phyloP scores from a whole-genome alignment of 2,113 vertebrate genomes.

The Protobothrops flavoviridis region DNA sequence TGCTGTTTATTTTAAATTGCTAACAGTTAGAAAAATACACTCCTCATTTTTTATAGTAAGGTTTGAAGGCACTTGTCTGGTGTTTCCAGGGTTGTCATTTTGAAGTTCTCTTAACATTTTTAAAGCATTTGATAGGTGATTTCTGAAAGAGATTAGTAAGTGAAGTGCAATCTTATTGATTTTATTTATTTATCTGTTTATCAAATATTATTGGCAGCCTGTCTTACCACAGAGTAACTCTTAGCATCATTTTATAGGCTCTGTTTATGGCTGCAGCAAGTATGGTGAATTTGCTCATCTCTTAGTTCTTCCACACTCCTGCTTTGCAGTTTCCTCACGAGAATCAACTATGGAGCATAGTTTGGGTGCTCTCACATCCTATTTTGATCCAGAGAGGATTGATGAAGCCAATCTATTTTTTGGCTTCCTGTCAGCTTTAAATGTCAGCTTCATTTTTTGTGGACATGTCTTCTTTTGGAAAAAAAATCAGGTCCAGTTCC shows the following conservation, averaged over 20 bases:
- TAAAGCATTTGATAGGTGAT: too few species aligned
- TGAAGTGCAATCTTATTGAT: background rate
- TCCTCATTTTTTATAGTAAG: background rate
- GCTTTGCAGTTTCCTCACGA: background rate
- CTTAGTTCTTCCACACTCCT: background rate
- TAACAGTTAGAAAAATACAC: background rate
- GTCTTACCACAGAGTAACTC: background rate
- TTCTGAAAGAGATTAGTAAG: too few species aligned
- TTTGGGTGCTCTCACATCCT: background rate
- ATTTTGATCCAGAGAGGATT: background rate
- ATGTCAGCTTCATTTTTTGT: too few species aligned
- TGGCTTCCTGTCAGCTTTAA: background rate
- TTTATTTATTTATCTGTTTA: background rate
- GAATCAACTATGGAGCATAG: background rate
- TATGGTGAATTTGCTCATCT: background rate
- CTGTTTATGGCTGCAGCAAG: background rate
- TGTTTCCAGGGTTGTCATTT: too few species aligned
- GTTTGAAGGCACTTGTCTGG: background rate
- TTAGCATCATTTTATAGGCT: background rate
- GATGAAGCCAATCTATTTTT: background rate
- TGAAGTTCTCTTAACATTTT: too few species aligned
- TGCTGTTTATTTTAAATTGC: background rate
- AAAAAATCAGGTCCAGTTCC: too few species aligned
- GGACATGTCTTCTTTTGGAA: too few species aligned
- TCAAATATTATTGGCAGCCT: background rate